Conservation (phyloP, 2,113 vertebrate species). For the Benitochromis conjunctus region DNA sequence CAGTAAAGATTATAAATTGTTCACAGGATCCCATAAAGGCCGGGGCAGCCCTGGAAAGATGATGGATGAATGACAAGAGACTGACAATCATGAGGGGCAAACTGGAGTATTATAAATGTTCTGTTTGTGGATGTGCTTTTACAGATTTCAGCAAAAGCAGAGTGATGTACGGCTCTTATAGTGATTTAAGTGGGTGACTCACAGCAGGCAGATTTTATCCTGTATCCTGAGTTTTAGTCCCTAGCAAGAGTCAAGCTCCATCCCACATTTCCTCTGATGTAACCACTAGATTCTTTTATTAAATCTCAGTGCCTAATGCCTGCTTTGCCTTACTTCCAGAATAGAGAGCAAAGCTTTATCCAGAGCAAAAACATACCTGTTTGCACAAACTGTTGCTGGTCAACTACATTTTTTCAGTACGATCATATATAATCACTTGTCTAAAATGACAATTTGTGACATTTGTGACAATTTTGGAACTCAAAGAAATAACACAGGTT, state of each 20-base stretch:
- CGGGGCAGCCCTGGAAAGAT: background rate
- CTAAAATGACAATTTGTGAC: background rate
- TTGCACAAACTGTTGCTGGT: background rate
- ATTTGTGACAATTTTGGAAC: background rate
- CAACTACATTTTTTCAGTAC: accelerated
- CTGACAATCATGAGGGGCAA: background rate
- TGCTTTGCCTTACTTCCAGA: background rate
- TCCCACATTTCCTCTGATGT: background rate
- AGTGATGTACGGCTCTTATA: background rate
- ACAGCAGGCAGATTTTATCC: background rate
- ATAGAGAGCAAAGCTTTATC: background rate
- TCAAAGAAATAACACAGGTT: background rate
- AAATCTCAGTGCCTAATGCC: background rate
- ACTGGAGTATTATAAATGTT: background rate
- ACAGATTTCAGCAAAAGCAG: background rate
- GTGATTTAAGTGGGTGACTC: background rate
- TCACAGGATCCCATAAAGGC: conserved; percentile 2
- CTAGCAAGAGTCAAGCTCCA: background rate
- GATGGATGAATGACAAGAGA: conserved; percentile 12
- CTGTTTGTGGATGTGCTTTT: background rate
- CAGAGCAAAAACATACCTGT: accelerated
- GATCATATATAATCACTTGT: background rate
- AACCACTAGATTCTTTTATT: background rate
- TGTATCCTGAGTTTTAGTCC: background rate
- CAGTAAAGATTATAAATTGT: conserved; percentile 23